phyloP scores from a whole-genome alignment of 64 coral and sea anemone genomes.

The Dendrophyllia cribrosa region DNA sequence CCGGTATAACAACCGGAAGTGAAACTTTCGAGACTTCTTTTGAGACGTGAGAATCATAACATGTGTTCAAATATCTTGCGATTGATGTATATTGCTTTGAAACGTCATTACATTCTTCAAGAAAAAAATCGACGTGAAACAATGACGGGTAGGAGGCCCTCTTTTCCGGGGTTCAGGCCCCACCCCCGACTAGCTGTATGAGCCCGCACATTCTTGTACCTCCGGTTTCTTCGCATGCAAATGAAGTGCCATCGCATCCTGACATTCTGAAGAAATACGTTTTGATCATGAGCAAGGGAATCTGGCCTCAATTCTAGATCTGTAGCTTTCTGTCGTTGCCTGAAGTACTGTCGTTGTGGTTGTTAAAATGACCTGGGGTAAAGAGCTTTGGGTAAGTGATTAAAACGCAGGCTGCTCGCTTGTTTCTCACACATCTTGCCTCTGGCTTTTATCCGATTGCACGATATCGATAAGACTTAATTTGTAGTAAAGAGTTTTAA shows the following conservation, averaged over 20 bases:
- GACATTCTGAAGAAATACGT: conserved; percentile 30
- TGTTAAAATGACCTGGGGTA: conserved; percentile 95
- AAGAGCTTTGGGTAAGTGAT: conserved; percentile 95
- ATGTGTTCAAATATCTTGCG: not conserved
- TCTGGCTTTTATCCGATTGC: conserved; percentile 16
- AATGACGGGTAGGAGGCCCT: not conserved
- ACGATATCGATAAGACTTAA: not conserved
- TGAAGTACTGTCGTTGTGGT: not conserved
- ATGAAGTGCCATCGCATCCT: conserved; percentile 35
- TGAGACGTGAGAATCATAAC: not conserved
- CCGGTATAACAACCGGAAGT: conserved; percentile 1
- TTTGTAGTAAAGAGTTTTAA: not conserved
- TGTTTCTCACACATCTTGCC: conserved; percentile 27
- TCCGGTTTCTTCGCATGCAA: conserved; percentile 41
- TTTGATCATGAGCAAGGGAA: not conserved
- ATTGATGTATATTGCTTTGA: not conserved
- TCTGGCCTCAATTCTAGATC: conserved; percentile 22
- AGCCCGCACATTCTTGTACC: conserved; percentile 56
- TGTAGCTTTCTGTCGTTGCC: not conserved
- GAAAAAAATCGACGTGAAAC: not conserved
- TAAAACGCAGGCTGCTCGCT: conserved; percentile 11
- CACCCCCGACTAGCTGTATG: conserved; percentile 15
- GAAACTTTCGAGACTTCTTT: no score
- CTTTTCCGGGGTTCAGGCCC: conserved; percentile 20
- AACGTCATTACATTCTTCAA: not conserved